Percentiles rank a stretch among this genome's conserved stretches.
These are phyloP conservation scores for Druon quercuslanigerum DNA, from an alignment of 1,140 invertebrate genomes.

Conservation along the genomic window DNA sequence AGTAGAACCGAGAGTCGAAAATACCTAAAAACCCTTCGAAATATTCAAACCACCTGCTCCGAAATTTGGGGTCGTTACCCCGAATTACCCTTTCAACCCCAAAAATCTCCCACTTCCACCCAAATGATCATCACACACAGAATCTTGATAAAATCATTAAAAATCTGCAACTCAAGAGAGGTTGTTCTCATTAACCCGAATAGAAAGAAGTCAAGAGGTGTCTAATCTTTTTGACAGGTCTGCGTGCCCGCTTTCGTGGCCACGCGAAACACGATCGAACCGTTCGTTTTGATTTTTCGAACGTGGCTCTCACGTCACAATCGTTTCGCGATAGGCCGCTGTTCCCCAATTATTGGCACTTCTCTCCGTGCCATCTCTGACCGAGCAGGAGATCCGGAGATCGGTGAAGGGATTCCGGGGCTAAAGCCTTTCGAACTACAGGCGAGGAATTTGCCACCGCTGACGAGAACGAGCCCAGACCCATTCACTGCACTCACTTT, in stretches of 20 bases:
- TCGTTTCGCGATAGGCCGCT: neutral
- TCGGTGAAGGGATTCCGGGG: conserved; percentile 32
- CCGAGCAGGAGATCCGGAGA: neutral
- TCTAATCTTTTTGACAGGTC: conserved; percentile 21
- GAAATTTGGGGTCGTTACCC: neutral
- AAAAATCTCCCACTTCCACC: neutral
- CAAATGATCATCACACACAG: neutral
- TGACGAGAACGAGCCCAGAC: conserved; percentile 6
- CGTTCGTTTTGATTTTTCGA: neutral
- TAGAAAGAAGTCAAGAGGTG: conserved; percentile 22
- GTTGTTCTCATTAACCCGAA: conserved; percentile 1
- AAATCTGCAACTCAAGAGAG: neutral
- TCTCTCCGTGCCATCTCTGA: neutral
- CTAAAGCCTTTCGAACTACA: conserved; percentile 14
- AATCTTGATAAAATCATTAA: neutral
- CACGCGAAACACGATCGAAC: conserved; percentile 12
- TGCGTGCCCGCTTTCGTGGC: conserved; percentile 19
- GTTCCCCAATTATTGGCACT: neutral
- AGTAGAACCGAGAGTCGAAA: too few species aligned
- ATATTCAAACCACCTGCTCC: neutral
- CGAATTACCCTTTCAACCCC: conserved; percentile 1
- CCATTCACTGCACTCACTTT: neutral
- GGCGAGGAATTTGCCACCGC: neutral
- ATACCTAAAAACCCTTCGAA: neutral
- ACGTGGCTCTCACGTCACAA: neutral